Conservation (phyloP, 1,140 invertebrate genomes). For the Battus philenor region DNA sequence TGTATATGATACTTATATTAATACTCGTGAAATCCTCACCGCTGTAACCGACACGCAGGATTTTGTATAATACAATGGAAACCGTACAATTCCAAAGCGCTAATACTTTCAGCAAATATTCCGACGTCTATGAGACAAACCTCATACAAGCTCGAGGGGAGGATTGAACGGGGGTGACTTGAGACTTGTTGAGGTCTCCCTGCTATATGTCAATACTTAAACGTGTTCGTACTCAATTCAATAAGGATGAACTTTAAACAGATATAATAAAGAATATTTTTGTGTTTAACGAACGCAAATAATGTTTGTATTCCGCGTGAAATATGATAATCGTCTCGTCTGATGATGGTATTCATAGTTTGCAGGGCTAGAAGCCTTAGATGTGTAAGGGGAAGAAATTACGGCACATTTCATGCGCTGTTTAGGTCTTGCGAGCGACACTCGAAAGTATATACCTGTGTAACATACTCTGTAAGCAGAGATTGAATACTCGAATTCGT, state of each 20-base stretch:
- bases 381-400: constrained; percentile 38
- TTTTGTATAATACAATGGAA: constrained; percentile 27
- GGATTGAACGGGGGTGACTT: constrained; percentile 45
- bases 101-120: constrained; percentile 63
- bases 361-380: constrained; percentile 57
- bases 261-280: constrained; percentile 17
- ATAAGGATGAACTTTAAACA: constrained; percentile 9
- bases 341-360: constrained; percentile 71
- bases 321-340: constrained; percentile 66
- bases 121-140: constrained; percentile 50
- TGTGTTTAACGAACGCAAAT: constrained; percentile 2
- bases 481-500: no score
- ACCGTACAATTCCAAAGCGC: constrained; percentile 22
- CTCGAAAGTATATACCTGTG: not conserved
- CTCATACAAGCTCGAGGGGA: constrained; percentile 49
- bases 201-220: constrained; percentile 25
- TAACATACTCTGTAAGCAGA: no score
- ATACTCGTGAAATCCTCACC: not conserved
- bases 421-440: constrained; percentile 2
- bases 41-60: constrained; percentile 6
- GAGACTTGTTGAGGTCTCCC: constrained; percentile 49
- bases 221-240: not conserved
- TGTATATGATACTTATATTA: not conserved
- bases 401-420: constrained; percentile 29
- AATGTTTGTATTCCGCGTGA: constrained; percentile 38